A percentile compares a stretch with the other conserved stretches of the same genome.
These are phyloP conservation scores for Abrostola triplasia DNA, from an alignment of 2,888 invertebrate genomes.

Conservation along the genomic window DNA sequence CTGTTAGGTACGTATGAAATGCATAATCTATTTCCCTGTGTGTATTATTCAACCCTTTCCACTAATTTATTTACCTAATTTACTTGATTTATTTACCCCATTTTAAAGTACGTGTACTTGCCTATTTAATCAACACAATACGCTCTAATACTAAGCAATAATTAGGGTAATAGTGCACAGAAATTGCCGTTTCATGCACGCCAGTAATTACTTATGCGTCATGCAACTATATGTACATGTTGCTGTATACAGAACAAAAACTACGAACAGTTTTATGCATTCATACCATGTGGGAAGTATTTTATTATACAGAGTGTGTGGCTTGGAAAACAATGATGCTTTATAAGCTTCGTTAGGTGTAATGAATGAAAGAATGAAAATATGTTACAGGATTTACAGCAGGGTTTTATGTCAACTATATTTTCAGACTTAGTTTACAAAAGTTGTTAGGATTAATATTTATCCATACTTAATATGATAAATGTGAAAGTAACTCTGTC, in stretches of 20 bases:
- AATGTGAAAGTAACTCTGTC: too few species aligned
- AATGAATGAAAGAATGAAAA: background rate
- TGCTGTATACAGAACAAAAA: background rate
- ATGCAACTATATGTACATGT: conserved; percentile 27
- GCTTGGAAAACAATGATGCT: background rate
- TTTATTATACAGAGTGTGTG: conserved; percentile 2
- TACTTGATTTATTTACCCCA: background rate
- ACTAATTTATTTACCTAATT: too few species aligned
- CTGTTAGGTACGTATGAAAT: too few species aligned
- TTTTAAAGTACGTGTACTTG: background rate
- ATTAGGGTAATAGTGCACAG: conserved; percentile 30
- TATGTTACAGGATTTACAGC: background rate
- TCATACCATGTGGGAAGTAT: background rate
- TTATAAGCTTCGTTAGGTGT: background rate
- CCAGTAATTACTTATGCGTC: conserved; percentile 28
- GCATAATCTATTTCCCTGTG: too few species aligned
- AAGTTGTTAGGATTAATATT: too few species aligned
- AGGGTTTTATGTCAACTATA: background rate
- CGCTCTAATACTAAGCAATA: conserved; percentile 13
- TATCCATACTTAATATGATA: too few species aligned
- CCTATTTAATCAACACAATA: background rate
- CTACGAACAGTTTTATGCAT: conserved; percentile 1
- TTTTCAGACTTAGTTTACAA: too few species aligned
- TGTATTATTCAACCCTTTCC: too few species aligned
- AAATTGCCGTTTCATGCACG: conserved; percentile 22